Percentiles rank a stretch among this genome's conserved stretches.
Conservation (phyloP, 1,140 invertebrate genomes). For the Habropoda laboriosa region DNA sequence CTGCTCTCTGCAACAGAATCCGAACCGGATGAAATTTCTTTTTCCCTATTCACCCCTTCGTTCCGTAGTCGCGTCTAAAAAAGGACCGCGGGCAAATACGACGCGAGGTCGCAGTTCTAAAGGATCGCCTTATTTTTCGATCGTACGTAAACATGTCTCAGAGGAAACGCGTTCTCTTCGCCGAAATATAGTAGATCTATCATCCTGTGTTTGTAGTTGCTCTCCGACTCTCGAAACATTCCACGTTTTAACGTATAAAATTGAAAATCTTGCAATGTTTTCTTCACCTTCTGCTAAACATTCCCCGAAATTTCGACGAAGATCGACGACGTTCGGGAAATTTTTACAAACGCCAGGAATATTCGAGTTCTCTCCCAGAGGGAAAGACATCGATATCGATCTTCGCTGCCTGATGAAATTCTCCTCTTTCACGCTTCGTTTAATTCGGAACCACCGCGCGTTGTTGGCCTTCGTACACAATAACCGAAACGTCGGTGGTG, state of each 20-base stretch:
- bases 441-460: not conserved
- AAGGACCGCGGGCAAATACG: not conserved
- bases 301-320: too few species aligned
- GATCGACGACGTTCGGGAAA: too few species aligned
- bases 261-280: too few species aligned
- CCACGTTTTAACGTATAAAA: too few species aligned
- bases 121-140: not conserved
- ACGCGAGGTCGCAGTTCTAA: not conserved
- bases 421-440: constrained; percentile 9
- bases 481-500: not conserved
- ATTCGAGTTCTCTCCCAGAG: too few species aligned
- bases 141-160: not conserved
- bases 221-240: not conserved
- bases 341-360: too few species aligned
- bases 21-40: constrained; percentile 2
- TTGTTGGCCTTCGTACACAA: not conserved
- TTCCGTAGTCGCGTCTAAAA: not conserved
- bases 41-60: too few species aligned
- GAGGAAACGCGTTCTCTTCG: not conserved
- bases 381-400: not conserved
- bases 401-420: not conserved
- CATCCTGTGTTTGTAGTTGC: too few species aligned
- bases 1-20: not conserved
- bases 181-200: not conserved
- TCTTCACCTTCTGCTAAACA: too few species aligned